Percentiles rank a stretch among this genome's conserved stretches.
Evolutionary conservation across 2,888 invertebrate genomes (phyloP).

Genomic region (Idaea dimidiata): DNA sequence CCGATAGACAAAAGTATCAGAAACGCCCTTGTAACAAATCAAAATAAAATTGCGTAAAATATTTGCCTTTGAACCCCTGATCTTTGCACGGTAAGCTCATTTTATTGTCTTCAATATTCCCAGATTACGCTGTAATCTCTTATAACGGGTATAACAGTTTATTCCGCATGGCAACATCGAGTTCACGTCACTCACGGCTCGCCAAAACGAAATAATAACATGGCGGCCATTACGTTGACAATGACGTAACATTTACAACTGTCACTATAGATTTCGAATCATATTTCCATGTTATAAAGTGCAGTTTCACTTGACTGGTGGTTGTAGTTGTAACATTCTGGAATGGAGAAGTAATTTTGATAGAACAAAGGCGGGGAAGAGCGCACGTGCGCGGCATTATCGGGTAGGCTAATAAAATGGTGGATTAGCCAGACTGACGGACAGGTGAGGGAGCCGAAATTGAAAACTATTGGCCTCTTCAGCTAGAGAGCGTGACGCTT

Average conservation of each 20-base stretch:
- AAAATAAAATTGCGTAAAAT: slow-evolving; percentile 41
- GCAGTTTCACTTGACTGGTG: slow-evolving; percentile 22
- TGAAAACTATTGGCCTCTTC: slow-evolving; percentile 76
- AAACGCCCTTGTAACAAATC: slow-evolving; percentile 34
- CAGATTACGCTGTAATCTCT: slow-evolving; percentile 78
- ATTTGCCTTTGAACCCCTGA: slow-evolving; percentile 45
- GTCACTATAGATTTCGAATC: not conserved
- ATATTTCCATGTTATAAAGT: slow-evolving; percentile 22
- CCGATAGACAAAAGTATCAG: not conserved
- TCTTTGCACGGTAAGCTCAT: slow-evolving; percentile 63
- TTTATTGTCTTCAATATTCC: slow-evolving; percentile 81
- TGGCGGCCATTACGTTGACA: slow-evolving; percentile 33
- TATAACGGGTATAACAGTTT: slow-evolving; percentile 78
- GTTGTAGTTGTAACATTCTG: slow-evolving; percentile 31
- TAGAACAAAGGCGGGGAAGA: slow-evolving; percentile 69
- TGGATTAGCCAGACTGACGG: slow-evolving; percentile 63
- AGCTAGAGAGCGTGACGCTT: slow-evolving; percentile 48
- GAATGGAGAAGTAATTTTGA: slow-evolving; percentile 43
- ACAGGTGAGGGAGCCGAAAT: slow-evolving; percentile 75
- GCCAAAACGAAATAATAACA: slow-evolving; percentile 79
- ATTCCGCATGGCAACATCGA: slow-evolving; percentile 79
- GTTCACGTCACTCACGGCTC: slow-evolving; percentile 75
- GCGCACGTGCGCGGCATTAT: slow-evolving; percentile 73
- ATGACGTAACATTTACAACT: slow-evolving; percentile 30
- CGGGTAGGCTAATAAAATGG: slow-evolving; percentile 74